Evolutionary conservation across 2,888 invertebrate genomes (phyloP).

Genomic region (Drosophila pseudotalamancana): DNA sequence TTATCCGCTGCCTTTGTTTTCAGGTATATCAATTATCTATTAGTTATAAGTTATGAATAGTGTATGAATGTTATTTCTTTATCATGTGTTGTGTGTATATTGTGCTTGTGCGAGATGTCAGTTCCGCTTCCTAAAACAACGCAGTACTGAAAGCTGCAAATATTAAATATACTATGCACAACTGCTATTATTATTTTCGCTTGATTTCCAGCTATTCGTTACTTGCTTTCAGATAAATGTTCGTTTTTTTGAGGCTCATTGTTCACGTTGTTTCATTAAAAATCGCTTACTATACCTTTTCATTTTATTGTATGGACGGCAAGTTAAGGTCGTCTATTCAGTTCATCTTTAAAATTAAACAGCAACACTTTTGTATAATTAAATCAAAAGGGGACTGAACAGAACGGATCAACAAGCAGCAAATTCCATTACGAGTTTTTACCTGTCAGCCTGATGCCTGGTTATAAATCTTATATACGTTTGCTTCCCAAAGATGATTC

Average conservation of each 20-base stretch:
- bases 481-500: constrained; percentile 51
- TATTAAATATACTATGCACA: constrained; percentile 21
- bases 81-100: constrained; percentile 12
- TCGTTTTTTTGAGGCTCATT: constrained; percentile 52
- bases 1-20: constrained; percentile 26
- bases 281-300: constrained; percentile 59
- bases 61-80: constrained; percentile 1
- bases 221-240: constrained; percentile 10
- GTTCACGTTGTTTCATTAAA: constrained; percentile 72
- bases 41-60: constrained; percentile 23
- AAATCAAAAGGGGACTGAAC: constrained; percentile 19
- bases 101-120: constrained; percentile 39
- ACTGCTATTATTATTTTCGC: constrained; percentile 53
- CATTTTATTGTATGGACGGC: constrained; percentile 32
- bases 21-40: constrained; percentile 30
- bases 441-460: constrained; percentile 1
- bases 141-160: constrained; percentile 43
- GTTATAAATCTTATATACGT: constrained; percentile 42
- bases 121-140: constrained; percentile 74
- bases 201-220: constrained; percentile 24
- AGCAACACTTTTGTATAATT: constrained; percentile 32
- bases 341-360: constrained; percentile 59
- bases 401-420: constrained; percentile 34
- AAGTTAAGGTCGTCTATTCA: constrained; percentile 68
- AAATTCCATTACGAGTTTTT: constrained; percentile 40